Conservation (phyloP, 2,888 invertebrate species). For the Chrysomela aeneicollis region DNA sequence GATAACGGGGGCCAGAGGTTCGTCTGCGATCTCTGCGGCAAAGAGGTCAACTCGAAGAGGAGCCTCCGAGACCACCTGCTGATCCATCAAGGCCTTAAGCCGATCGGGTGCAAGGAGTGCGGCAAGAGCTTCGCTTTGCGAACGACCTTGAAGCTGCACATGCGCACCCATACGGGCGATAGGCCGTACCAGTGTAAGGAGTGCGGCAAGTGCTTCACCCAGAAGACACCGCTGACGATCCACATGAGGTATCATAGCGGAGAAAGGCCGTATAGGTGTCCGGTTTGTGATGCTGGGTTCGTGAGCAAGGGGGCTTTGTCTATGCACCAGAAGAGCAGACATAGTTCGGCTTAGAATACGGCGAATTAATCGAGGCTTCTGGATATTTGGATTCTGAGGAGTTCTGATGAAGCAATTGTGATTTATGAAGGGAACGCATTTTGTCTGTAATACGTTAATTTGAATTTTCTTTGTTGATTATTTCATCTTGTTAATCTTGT, state of each 20-base stretch:
- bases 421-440: no score
- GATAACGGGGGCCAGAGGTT: conserved; percentile 49
- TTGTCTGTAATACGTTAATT: no score
- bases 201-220: conserved; percentile 54
- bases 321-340: conserved; percentile 48
- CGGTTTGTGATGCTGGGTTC: conserved; percentile 49
- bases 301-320: conserved; percentile 51
- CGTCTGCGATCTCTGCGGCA: conserved; percentile 54
- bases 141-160: conserved; percentile 57
- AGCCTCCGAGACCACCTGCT: conserved; percentile 56
- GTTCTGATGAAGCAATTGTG: no score
- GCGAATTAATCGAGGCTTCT: no score
- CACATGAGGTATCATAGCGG: conserved; percentile 53
- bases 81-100: conserved; percentile 56
- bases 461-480: no score
- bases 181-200: conserved; percentile 52
- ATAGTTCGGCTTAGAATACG: conserved; percentile 36
- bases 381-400: no score
- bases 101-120: conserved; percentile 56
- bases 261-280: conserved; percentile 52
- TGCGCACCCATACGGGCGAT: conserved; percentile 58
- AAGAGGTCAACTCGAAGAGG: conserved; percentile 49
- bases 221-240: conserved; percentile 49
- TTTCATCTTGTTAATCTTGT: no score
- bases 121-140: conserved; percentile 57